Conservation (phyloP, 2,113 vertebrate species). For the Furnarius figulus region DNA sequence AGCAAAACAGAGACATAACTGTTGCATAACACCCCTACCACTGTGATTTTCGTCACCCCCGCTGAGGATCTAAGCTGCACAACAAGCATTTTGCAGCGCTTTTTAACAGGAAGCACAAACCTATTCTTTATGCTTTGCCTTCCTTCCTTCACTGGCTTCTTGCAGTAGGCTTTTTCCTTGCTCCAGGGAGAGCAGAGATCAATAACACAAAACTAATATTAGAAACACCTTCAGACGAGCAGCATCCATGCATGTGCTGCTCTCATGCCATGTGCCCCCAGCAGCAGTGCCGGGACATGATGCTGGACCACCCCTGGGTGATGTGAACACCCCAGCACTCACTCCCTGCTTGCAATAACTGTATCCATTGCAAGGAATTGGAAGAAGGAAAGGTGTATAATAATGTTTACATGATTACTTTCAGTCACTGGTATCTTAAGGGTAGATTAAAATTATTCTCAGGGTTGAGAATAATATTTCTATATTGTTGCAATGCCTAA, state of each 20-base stretch:
- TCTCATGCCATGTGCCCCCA: not conserved
- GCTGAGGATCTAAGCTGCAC: not conserved
- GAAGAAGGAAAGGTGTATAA: not conserved
- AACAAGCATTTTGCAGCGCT: not conserved
- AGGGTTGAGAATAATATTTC: not conserved
- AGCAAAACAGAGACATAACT: not conserved
- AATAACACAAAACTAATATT: slow-evolving; percentile 67
- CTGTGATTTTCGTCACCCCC: not conserved
- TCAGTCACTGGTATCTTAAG: not conserved
- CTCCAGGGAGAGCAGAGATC: slow-evolving; percentile 44
- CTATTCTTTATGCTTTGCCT: slow-evolving; percentile 40
- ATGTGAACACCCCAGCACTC: fast-evolving
- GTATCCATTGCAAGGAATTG: not conserved
- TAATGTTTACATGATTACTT: not conserved
- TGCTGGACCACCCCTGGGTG: not conserved
- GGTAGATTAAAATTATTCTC: slow-evolving; percentile 14
- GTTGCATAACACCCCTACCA: not conserved
- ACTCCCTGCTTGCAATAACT: not conserved
- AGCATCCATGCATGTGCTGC: not conserved
- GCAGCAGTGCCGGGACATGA: not conserved
- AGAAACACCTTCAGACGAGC: slow-evolving; percentile 36
- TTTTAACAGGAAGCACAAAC: slow-evolving; percentile 10
- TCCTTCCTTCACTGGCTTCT: slow-evolving; percentile 36
- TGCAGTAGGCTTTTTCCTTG: slow-evolving; percentile 3
- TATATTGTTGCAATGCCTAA: not conserved